Evolutionary conservation across 2,888 invertebrate genomes (phyloP), one percentile per base, ranked within the genome.

Genomic region (Eupithecia subfuscata): DNA sequence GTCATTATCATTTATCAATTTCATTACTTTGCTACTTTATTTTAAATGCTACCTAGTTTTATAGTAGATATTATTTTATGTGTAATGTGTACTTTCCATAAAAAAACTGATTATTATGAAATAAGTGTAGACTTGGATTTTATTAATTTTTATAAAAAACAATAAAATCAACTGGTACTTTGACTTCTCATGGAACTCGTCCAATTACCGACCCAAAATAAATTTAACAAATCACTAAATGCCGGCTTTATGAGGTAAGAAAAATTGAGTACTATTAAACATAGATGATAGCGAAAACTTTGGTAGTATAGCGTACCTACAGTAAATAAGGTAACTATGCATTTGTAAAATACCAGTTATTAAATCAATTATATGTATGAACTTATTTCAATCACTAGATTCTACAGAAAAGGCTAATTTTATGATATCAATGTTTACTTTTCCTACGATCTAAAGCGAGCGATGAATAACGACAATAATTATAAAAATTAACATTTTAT

Each of bases 401-500:
- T 34, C 34, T 34, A 34, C 16, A 63, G 14, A 30, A 16, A 25
- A 14, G 11, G 14, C 12, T 14, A 16, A 25, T 14, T 30, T 30
- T 6, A 30, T 30, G 14, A 65, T 34, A n/a, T 65, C 37, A 5
- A 37, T 25, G 34, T n/a, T 37, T 37, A 67, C n/a, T 11, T 67
- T 34, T 40, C 22, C 68, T 43, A 40, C 68, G 22, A 40, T 40
- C 22, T n/a, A 45, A 67, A 16, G 9, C 34, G 16, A 64, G 18
- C 34, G 9, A 84, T 85, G 83, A 84, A 85, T 84, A 86, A 84
- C 81, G 81, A 81, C 79, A 75, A 87, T 87, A 87, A 90, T 90
- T 89, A 90, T 88, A 87, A 89, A 88, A 87, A 91, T 89, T 89
- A 88, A 89, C 88, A 88, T 89, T 91, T 91, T 91, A 92, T 92